Base-by-base conservation (phyloP, 2,888 invertebrate species). In the Shargacucullia verbasci region DNA sequence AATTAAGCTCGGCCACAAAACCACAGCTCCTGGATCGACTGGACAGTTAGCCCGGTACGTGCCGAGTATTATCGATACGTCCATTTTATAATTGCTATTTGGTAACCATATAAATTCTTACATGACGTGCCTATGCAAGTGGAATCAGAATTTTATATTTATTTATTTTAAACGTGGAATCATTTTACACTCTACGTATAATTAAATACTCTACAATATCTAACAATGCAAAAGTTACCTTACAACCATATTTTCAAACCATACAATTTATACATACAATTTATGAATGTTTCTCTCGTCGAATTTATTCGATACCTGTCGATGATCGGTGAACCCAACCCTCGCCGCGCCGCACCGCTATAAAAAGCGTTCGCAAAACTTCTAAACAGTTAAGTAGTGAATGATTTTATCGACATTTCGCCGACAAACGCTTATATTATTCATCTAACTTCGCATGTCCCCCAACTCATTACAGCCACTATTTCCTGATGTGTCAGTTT, bases 11-110 rank as follows among this genome's bases (percentile, higher is more conserved):
- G 75, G 87, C 92, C 92, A 79, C 92, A 92, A 76, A 90, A 92
- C 93, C 92, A 87, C 92, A 92, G 91, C 90, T 92, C 80, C 90
- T 90, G 90, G 87, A 84, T 76, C 79, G 83, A 80, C 85, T 76
- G 85, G 84, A 86, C 85, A 83, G 84, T 86, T 86, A 87, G 80
- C 83, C 80, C 76, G 56, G 57, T 79, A 64, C 76, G 70, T 77
- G 76, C 67, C 37, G 62, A 67, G 66, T 78, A 80, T 80, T 85
- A 86, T 83, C 83, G 83, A 83, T 83, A 81, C 74, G 59, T 73
- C 76, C 61, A 76, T 81, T 81, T 83, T 76, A 83, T 85, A 87
- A 88, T 84, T 84, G 82, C 77, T 75, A 74, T 67, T 72, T 69
- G 40, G 49, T 54, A 47, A 2, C 11, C 29, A 45, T 45, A 25